Base-by-base conservation (phyloP, 1,140 invertebrate species). In the Atta colombica region DNA sequence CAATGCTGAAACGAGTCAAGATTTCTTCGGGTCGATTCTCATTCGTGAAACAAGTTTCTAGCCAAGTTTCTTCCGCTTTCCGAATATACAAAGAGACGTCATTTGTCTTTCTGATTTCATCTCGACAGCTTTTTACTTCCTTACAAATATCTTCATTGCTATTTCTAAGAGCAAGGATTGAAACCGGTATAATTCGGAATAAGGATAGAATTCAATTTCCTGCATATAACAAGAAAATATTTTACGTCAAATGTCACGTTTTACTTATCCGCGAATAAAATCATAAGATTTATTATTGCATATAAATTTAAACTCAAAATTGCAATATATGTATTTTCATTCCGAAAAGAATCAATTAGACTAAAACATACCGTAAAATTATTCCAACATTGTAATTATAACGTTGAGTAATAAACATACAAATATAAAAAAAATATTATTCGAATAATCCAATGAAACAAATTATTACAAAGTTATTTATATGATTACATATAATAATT, bases 31-130 rank as follows among this genome's bases (percentile, higher is more conserved):
- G 55, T 63, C 21, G 51, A 66, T 60, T 53, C 18, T 25, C 72
- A 77, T 61, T 85, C 28, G 71, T 53, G 53, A 81, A 69, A 53
- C 77, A 55, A 51, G 75, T 86, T 69, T 81, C 85, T 68, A 81
- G 51, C 31, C 39, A 21, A 14, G 14, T 61, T 71, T 45, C 85
- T 88, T 88, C 74, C 85, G 65, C 81, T 65, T 86, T 77, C 53
- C 12, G 58, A 72, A 51, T 86, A 68, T 86, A 86, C 71, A 88
- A 74, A 88, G 65, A 71, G 60, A 39, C 21, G 31, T 69, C 61
- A 55, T 68, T 80, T 45, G 28, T 80, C 49, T 35, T 80, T 35
- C 77, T 53, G 49, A 69, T 80, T 55, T 80, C 65, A 80, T 80
- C 25, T 55, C 45, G 28, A 39, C 31, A 69, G 45, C 77, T 80